Conservation (phyloP, 2,113 vertebrate genomes). For the Lethenteron camtschaticum region DNA sequence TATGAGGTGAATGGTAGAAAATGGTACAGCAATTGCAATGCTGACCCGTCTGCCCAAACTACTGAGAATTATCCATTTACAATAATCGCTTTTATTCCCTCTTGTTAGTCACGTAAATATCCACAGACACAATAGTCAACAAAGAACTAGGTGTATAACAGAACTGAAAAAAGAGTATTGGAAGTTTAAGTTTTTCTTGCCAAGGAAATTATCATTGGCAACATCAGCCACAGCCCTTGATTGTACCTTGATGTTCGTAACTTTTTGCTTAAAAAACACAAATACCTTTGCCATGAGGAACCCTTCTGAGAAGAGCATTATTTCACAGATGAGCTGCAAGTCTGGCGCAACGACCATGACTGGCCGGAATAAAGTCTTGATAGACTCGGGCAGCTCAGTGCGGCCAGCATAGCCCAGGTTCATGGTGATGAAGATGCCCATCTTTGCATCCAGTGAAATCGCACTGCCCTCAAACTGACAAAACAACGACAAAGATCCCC, state of each 20-base stretch:
- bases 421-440: conserved; percentile 98
- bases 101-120: too few relatives aligned
- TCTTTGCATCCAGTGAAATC: conserved; percentile 45
- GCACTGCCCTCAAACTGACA: conserved; percentile 42
- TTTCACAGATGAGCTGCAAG: conserved; percentile 91
- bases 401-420: conserved; percentile 84
- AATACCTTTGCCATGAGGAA: conserved; percentile 68
- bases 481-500: too few relatives aligned
- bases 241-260: too few relatives aligned
- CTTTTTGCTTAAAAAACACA: too few relatives aligned
- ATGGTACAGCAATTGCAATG: too few relatives aligned
- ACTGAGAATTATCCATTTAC: too few relatives aligned
- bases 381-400: conserved; percentile 79
- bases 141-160: neutral
- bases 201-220: too few relatives aligned
- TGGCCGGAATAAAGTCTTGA: conserved; percentile 81
- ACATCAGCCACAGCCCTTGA: too few relatives aligned
- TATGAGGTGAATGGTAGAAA: too few relatives aligned
- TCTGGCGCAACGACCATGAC: conserved; percentile 86
- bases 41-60: too few relatives aligned
- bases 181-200: too few relatives aligned
- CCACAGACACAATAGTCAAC: neutral
- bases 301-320: conserved; percentile 94
- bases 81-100: too few relatives aligned
- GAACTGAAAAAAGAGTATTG: neutral